Conservation (phyloP, 1,140 invertebrate genomes). For the Rhagoletis pomonella region DNA sequence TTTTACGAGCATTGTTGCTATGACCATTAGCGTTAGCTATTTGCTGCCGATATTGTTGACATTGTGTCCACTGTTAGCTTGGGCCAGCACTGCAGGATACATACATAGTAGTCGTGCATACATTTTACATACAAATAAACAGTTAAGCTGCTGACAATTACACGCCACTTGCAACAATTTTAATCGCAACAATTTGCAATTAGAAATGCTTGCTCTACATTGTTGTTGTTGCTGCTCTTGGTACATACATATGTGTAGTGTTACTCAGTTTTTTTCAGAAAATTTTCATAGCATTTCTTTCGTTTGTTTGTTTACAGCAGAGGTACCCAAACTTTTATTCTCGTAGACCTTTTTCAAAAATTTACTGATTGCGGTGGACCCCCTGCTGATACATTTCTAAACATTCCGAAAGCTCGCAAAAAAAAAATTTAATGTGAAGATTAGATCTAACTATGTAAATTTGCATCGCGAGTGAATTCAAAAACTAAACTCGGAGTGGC, state of each 20-base stretch:
- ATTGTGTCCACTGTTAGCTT: conserved; percentile 4
- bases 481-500: too few relatives aligned
- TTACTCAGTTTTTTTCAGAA: neutral
- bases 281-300: conserved; percentile 11
- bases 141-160: neutral
- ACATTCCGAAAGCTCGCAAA: too few relatives aligned
- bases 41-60: conserved; percentile 40
- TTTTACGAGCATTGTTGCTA: conserved; percentile 18
- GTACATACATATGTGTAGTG: too few relatives aligned
- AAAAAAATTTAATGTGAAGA: too few relatives aligned
- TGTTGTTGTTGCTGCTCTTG: conserved; percentile 4
- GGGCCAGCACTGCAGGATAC: neutral
- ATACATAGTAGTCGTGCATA: neutral
- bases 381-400: too few relatives aligned
- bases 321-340: too few relatives aligned
- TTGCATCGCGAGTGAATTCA: too few relatives aligned
- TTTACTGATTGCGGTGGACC: too few relatives aligned
- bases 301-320: neutral
- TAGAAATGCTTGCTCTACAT: conserved; percentile 28
- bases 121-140: neutral
- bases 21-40: conserved; percentile 44
- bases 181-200: conserved; percentile 52
- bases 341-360: too few relatives aligned
- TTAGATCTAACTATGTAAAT: too few relatives aligned
- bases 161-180: conserved; percentile 47